Percentiles rank a stretch among this genome's conserved stretches.
phyloP scores from a whole-genome alignment of 53 echinoderm and acorn worm genomes.

The Actinopyga echinites region DNA sequence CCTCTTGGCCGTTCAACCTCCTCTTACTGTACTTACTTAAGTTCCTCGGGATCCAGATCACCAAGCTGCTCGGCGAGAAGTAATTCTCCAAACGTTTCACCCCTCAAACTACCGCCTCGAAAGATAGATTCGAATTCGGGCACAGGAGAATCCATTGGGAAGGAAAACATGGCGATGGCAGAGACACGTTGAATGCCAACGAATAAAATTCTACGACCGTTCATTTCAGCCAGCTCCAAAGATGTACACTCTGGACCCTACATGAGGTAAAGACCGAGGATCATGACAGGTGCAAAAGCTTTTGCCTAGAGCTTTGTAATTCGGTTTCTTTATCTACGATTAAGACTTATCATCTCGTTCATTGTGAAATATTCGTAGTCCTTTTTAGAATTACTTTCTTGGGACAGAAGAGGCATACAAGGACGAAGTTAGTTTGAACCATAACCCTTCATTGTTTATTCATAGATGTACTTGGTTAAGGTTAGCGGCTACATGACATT shows the following conservation, averaged over 20 bases:
- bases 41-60: constrained; percentile 77
- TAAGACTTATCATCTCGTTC: too few species aligned
- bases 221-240: constrained; percentile 74
- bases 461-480: too few species aligned
- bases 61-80: constrained; percentile 57
- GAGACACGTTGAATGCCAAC: constrained; percentile 64
- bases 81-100: constrained; percentile 54
- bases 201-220: constrained; percentile 67
- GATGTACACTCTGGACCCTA: constrained; percentile 77
- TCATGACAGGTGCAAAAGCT: background rate
- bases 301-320: background rate
- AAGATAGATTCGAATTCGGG: constrained; percentile 63
- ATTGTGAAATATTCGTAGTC: too few species aligned
- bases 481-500: too few species aligned
- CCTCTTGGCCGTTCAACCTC: background rate
- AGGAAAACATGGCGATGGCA: constrained; percentile 60
- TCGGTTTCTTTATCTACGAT: background rate
- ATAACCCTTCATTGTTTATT: too few species aligned
- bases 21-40: constrained; percentile 54
- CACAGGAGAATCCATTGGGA: constrained; percentile 44
- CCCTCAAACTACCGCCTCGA: constrained; percentile 33
- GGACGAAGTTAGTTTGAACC: too few species aligned
- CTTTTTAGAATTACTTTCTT: too few species aligned
- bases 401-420: too few species aligned
- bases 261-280: background rate